Percentiles rank a stretch among this genome's conserved stretches.
These are phyloP conservation scores for Calliphora vicina DNA, from an alignment of 1,140 invertebrate genomes.

Conservation along the genomic window DNA sequence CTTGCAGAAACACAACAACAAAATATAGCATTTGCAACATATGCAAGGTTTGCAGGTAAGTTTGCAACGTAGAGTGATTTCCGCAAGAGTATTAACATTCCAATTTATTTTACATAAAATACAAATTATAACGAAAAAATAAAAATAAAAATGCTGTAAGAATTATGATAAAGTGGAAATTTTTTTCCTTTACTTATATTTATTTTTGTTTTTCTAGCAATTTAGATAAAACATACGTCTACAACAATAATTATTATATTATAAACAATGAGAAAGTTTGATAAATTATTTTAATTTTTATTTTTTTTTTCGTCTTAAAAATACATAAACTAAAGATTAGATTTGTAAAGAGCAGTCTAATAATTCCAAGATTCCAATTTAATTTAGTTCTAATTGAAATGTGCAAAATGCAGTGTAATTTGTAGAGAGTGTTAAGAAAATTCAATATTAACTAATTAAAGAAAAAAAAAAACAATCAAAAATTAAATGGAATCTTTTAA, in stretches of 20 bases:
- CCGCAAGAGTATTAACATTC: too few species aligned
- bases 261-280: not conserved
- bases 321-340: not conserved
- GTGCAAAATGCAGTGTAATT: not conserved
- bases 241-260: not conserved
- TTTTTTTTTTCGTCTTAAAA: too few species aligned
- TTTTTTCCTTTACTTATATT: not conserved
- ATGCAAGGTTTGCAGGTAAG: too few species aligned
- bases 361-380: not conserved
- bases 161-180: not conserved
- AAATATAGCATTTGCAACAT: too few species aligned
- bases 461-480: not conserved
- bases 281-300: too few species aligned
- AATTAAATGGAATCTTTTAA: not conserved
- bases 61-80: too few species aligned
- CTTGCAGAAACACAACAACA: too few species aligned
- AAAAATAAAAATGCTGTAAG: too few species aligned
- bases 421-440: too few species aligned
- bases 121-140: too few species aligned
- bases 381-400: not conserved
- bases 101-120: too few species aligned
- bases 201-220: not conserved
- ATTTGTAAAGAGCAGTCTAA: not conserved
- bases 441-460: too few species aligned
- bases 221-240: not conserved